Base-by-base conservation (phyloP, 2,797 vertebrate species). In the Microchirus variegatus region DNA sequence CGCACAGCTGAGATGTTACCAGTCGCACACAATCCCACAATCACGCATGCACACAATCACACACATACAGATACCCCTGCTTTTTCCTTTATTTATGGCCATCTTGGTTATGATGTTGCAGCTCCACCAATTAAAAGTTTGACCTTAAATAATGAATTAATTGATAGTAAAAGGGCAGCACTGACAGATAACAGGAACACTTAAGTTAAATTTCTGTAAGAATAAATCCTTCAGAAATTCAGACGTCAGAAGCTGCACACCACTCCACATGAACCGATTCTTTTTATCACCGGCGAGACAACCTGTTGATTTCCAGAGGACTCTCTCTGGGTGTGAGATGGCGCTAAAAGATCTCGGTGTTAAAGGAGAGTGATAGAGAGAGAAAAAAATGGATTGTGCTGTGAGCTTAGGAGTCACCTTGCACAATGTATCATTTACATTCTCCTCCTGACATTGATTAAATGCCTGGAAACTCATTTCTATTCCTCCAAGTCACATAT, bases 301-400 rank as follows among this genome's bases (percentile, higher is more conserved):
- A 70, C 68, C 49, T 57, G 71, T 49, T 58, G 62, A 42, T 44
- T 73, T 47, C 13, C 35, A 11, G 26, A 61, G 36, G 42, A 6
- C 36, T 19, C 17, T 16, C 58, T 35, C 22, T 26, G 37, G 50
- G 42, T 15, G 31, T 42, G 12, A 42, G 41, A 15, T 15, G 41
- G 12, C 15, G 15, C 41, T 42, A 10, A 12, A 42, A 14, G 41
- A 42, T 42, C 12, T 42, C 15, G 12, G 15, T 15, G 12, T 42
- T 14, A 42, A 42, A 15, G 5, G 12, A 42, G 41, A 41, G 14
- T n/a, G n/a, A n/a, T n/a, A 41, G 9, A 5, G 14, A 41, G 14
- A 41, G 5, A 15, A 15, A 42, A 14, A 41, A 15, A 42, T 3
- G 41, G 41, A 15, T 31, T 13, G 13, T 42, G 41, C 41, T 42